Conservation (phyloP, 2,797 vertebrate species). For the Oceanodroma leucorhoa region DNA sequence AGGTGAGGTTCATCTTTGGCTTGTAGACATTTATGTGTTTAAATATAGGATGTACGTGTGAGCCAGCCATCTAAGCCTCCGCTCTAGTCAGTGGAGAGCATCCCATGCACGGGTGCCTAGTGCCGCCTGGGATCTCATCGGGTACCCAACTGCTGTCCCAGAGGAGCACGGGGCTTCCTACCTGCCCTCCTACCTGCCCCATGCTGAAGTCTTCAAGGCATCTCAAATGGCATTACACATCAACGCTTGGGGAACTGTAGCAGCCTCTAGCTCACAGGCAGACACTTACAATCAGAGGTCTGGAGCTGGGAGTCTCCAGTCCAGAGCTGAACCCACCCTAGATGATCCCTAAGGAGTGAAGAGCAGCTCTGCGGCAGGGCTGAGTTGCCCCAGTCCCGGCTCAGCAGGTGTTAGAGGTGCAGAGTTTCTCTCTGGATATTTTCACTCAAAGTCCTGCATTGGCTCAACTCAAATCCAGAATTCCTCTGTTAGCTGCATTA, state of each 20-base stretch:
- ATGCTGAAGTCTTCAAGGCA: neutral
- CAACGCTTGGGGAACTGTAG: neutral
- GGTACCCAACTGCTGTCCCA: neutral
- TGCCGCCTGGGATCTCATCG: rapidly evolving
- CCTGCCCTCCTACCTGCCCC: neutral
- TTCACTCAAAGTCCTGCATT: neutral
- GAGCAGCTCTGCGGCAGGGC: neutral
- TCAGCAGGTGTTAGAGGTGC: neutral
- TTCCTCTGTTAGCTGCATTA: neutral
- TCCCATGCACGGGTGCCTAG: neutral
- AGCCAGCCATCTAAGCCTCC: neutral
- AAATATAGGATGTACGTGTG: neutral
- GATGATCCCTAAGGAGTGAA: neutral
- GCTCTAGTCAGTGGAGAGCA: neutral
- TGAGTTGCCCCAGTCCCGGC: neutral
- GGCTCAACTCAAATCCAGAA: neutral
- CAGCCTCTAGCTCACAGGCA: neutral
- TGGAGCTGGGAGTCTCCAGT: neutral
- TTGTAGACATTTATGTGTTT: neutral
- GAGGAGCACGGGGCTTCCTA: neutral
- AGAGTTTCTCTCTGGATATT: neutral
- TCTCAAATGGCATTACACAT: neutral
- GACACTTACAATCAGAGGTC: neutral
- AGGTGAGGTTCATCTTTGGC: neutral
- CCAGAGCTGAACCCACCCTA: neutral